A percentile compares a stretch with the other conserved stretches of the same genome.
Conservation (phyloP, 2,888 invertebrate genomes). For the Tetramorium bicarinatum region DNA sequence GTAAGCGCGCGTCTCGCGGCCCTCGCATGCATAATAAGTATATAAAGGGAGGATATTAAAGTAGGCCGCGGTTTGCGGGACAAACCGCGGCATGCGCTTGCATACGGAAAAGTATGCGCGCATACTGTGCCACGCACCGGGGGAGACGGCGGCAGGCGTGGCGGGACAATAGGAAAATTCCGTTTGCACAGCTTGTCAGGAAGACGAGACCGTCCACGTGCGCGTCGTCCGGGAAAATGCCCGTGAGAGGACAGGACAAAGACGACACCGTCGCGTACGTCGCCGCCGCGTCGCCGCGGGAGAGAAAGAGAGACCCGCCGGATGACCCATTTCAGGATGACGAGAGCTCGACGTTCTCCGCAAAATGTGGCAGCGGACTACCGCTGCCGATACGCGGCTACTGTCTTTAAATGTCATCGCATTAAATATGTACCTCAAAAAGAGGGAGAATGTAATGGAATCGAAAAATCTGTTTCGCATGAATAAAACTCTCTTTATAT, state of each 20-base stretch:
- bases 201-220: slow-evolving; percentile 47
- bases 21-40: slow-evolving; percentile 41
- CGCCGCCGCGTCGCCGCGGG: background rate
- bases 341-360: background rate
- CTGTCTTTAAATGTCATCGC: background rate
- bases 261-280: background rate
- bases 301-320: background rate
- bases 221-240: slow-evolving; percentile 44
- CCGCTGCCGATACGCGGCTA: background rate
- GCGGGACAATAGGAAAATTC: slow-evolving; percentile 71
- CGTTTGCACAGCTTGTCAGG: slow-evolving; percentile 71
- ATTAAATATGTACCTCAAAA: background rate
- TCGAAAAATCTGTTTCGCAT: background rate
- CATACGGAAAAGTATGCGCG: slow-evolving; percentile 38
- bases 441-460: background rate
- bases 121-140: slow-evolving; percentile 21
- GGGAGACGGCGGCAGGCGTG: slow-evolving; percentile 47
- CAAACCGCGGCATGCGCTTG: slow-evolving; percentile 41
- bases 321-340: slow-evolving; percentile 24
- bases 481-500: background rate
- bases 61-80: slow-evolving; percentile 64
- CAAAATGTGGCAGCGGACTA: background rate
- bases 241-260: slow-evolving; percentile 31
- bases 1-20: slow-evolving; percentile 55
- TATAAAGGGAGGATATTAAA: slow-evolving; percentile 59